Conservation (phyloP, 2,797 vertebrate species). For the Urosaurus nigricauda region DNA sequence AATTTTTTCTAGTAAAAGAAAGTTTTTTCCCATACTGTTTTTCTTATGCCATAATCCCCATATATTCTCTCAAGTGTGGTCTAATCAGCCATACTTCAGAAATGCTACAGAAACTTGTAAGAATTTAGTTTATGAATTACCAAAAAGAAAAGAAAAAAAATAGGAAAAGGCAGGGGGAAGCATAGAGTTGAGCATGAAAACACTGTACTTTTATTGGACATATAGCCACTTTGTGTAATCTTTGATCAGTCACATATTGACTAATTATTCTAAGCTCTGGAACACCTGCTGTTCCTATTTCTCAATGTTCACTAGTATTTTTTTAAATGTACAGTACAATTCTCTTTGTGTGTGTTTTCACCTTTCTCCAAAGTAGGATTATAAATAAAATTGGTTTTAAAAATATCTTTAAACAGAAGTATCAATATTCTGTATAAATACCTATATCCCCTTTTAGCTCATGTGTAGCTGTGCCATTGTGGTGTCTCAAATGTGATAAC, state of each 20-base stretch:
- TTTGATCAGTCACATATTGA: conserved; percentile 39
- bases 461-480: conserved; percentile 12
- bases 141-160: background rate
- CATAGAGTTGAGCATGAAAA: conserved; percentile 38
- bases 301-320: conserved; percentile 1
- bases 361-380: conserved; percentile 51
- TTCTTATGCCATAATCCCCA: background rate
- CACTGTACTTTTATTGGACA: conserved; percentile 30
- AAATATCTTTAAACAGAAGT: conserved; percentile 24
- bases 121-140: background rate
- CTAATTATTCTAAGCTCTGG: conserved; percentile 42
- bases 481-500: conserved; percentile 16
- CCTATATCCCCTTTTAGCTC: background rate
- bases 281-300: conserved; percentile 39
- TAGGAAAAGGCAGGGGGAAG: background rate
- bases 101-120: background rate
- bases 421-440: fast-evolving
- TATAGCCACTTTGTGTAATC: conserved; percentile 23
- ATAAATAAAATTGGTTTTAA: background rate
- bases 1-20: background rate
- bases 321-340: background rate
- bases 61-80: background rate
- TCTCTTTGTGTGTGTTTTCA: conserved; percentile 27
- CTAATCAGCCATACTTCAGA: background rate
- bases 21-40: too few species aligned